A percentile compares a stretch with the other conserved stretches of the same genome.
Evolutionary conservation across 2,113 vertebrate genomes (phyloP).

Genomic region (Oncorhynchus masou): DNA sequence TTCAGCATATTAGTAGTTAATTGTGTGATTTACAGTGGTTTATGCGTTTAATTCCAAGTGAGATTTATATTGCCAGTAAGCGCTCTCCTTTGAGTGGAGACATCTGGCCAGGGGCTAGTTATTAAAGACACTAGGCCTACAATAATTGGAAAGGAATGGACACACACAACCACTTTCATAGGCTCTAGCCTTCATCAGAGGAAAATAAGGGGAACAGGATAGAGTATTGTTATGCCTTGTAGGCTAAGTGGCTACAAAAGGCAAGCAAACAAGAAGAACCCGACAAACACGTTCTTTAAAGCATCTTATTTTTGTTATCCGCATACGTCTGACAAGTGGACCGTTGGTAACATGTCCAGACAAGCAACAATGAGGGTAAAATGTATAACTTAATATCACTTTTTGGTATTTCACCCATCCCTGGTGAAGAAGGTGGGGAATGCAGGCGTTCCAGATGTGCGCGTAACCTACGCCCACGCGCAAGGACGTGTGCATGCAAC

Average conservation of each 20-base stretch:
- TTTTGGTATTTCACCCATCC: background rate
- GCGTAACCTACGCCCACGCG: slow-evolving; percentile 61
- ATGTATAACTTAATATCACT: too few relatives aligned
- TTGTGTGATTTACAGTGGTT: background rate
- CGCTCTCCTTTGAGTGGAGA: background rate
- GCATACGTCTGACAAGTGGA: too few relatives aligned
- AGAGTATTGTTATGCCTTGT: background rate
- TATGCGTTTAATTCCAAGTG: background rate
- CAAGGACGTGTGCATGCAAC: slow-evolving; percentile 59
- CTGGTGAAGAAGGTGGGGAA: slow-evolving; percentile 17
- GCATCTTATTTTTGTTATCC: background rate
- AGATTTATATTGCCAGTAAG: background rate
- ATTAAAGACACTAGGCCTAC: background rate
- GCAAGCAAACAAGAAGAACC: background rate
- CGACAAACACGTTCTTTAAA: background rate
- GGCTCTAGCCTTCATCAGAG: background rate
- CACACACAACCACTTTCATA: background rate
- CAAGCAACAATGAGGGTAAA: too few relatives aligned
- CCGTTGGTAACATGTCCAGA: too few relatives aligned
- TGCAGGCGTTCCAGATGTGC: slow-evolving; percentile 63
- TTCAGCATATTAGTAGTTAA: background rate
- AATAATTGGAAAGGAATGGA: slow-evolving; percentile 12
- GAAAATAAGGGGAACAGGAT: too few relatives aligned
- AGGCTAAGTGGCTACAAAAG: background rate
- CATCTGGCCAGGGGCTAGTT: background rate